Percentiles rank a stretch among this genome's conserved stretches.
Conservation (phyloP, 2,797 vertebrate species). For the Iguana delicatissima region DNA sequence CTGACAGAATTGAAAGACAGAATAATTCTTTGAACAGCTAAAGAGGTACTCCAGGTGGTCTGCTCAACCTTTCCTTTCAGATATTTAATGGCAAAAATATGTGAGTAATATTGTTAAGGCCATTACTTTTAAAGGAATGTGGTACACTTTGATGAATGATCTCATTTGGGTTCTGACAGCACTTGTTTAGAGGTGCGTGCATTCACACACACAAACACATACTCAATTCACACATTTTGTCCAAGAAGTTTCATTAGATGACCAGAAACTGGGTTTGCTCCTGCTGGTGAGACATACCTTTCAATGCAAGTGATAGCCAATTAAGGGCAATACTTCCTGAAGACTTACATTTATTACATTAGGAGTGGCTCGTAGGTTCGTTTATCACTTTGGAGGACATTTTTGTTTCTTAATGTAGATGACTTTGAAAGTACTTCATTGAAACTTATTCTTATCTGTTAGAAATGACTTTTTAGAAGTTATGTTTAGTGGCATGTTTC, state of each 20-base stretch:
- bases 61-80: background rate
- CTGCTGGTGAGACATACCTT: background rate
- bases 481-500: background rate
- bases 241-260: background rate
- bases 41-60: constrained; percentile 9
- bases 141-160: background rate
- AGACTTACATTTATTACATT: constrained; percentile 26
- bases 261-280: background rate
- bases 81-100: constrained; percentile 29
- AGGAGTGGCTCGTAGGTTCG: background rate
- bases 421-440: constrained; percentile 30
- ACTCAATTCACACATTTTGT: background rate
- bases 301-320: background rate
- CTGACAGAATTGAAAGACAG: constrained; percentile 32
- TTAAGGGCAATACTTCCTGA: constrained; percentile 1
- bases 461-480: background rate
- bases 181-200: background rate
- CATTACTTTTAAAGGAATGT: constrained; percentile 23
- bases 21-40: constrained; percentile 33
- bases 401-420: background rate
- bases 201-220: background rate
- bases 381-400: background rate
- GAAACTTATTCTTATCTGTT: constrained; percentile 5
- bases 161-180: constrained; percentile 4
- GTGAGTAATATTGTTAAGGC: constrained; percentile 6